phyloP scores from a whole-genome alignment of 1,140 invertebrate genomes.

The Drosophila cardini region DNA sequence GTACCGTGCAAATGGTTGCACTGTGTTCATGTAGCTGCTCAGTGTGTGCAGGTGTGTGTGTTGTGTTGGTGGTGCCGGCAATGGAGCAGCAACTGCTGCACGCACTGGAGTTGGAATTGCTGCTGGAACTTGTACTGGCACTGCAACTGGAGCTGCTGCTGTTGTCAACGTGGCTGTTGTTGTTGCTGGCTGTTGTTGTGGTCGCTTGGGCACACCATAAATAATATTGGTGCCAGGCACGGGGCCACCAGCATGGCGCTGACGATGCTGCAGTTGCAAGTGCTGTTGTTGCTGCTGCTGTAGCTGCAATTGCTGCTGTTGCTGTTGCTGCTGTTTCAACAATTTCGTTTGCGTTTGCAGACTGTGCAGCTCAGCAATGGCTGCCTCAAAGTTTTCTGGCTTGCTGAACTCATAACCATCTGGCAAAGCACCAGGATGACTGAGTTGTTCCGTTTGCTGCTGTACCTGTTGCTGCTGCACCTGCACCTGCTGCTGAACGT shows the following conservation, averaged over 20 bases:
- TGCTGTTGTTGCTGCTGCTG: constrained; percentile 26
- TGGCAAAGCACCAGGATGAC: constrained; percentile 53
- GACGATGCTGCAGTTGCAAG: constrained; percentile 27
- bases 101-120: constrained; percentile 3
- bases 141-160: constrained; percentile 25
- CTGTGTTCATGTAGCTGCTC: constrained; percentile 74
- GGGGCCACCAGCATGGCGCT: constrained; percentile 21
- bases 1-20: constrained; percentile 72
- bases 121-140: too few relatives aligned
- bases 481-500: constrained; percentile 26
- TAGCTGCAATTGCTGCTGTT: constrained; percentile 37
- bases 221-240: constrained; percentile 42
- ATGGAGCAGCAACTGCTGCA: constrained; percentile 17
- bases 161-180: constrained; percentile 11
- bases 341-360: constrained; percentile 67
- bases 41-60: constrained; percentile 66
- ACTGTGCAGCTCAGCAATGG: constrained; percentile 76
- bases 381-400: constrained; percentile 72
- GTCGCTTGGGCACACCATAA: constrained; percentile 51
- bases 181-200: constrained; percentile 45
- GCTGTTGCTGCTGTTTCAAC: constrained; percentile 66
- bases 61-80: constrained; percentile 60
- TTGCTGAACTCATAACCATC: constrained; percentile 76
- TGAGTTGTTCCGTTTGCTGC: constrained; percentile 42
- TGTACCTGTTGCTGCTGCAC: constrained; percentile 28